Conservation (phyloP, 2,797 vertebrate species). For the Cyclopterus lumpus region DNA sequence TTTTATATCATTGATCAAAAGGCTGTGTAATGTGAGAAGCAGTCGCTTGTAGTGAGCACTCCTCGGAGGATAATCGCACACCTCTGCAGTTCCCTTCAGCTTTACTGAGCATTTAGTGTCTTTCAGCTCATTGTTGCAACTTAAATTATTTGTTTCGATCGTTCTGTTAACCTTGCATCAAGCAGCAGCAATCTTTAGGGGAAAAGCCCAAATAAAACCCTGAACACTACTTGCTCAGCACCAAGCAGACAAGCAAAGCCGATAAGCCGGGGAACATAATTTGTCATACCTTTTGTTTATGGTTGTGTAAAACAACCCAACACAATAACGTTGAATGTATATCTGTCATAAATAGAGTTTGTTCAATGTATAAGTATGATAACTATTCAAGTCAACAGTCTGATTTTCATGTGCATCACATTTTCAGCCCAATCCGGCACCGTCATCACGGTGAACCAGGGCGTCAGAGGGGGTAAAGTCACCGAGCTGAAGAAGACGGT, state of each 20-base stretch:
- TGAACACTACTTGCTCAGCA: neutral
- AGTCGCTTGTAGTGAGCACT: neutral
- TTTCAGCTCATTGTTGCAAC: neutral
- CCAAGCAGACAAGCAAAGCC: neutral
- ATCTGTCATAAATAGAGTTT: neutral
- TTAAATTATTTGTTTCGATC: neutral
- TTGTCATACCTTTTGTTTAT: neutral
- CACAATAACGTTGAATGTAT: neutral
- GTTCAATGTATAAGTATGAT: neutral
- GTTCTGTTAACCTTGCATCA: neutral
- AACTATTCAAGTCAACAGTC: neutral
- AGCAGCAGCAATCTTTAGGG: neutral
- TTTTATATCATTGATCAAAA: neutral
- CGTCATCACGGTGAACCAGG: conserved; percentile 94
- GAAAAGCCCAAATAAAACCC: neutral
- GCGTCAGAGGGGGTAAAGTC: conserved; percentile 88
- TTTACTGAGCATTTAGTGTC: neutral
- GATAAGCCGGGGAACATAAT: neutral
- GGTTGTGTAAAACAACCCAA: neutral
- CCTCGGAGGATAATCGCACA: neutral
- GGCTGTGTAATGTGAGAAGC: neutral
- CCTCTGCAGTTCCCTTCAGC: neutral
- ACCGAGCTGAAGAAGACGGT: conserved; percentile 90
- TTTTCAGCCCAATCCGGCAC: conserved; percentile 91
- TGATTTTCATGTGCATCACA: neutral